These are phyloP conservation scores for Nycticebus coucang DNA, from an alignment of 2,113 vertebrate species.

Conservation along the genomic window DNA sequence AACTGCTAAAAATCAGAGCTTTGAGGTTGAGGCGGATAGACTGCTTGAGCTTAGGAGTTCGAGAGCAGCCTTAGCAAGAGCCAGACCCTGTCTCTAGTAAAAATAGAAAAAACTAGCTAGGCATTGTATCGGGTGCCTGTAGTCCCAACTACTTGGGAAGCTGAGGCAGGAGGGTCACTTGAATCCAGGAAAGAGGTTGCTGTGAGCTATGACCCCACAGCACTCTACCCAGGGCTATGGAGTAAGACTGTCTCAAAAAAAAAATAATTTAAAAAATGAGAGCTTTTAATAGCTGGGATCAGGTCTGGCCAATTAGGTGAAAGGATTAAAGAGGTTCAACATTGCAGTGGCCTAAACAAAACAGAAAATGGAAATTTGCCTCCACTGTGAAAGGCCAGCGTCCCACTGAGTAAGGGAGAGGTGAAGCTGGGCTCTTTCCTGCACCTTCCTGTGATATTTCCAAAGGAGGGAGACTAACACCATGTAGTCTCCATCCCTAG, in stretches of 20 bases:
- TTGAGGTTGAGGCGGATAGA: background rate
- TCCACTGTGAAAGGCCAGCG: background rate
- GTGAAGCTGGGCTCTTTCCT: background rate
- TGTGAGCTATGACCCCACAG: too few relatives aligned
- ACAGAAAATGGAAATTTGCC: background rate
- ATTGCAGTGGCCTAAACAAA: background rate
- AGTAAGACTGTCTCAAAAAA: too few relatives aligned
- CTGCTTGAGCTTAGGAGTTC: too few relatives aligned
- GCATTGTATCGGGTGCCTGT: too few relatives aligned
- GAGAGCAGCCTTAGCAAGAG: too few relatives aligned
- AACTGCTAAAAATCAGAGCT: constrained; percentile 13
- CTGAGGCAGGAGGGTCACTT: too few relatives aligned
- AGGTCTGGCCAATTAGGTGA: background rate
- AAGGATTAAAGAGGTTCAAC: background rate
- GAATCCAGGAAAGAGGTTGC: too few relatives aligned
- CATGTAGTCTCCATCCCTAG: background rate
- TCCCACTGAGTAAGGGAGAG: background rate
- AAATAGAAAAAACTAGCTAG: too few relatives aligned
- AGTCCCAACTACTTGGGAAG: too few relatives aligned
- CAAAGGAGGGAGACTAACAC: background rate
- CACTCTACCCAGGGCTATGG: too few relatives aligned
- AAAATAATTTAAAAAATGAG: background rate
- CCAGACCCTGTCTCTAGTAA: too few relatives aligned
- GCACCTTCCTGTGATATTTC: background rate
- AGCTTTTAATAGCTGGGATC: background rate